Evolutionary conservation across 2,888 invertebrate genomes (phyloP).

Genomic region (Malthinus seriepunctatus): DNA sequence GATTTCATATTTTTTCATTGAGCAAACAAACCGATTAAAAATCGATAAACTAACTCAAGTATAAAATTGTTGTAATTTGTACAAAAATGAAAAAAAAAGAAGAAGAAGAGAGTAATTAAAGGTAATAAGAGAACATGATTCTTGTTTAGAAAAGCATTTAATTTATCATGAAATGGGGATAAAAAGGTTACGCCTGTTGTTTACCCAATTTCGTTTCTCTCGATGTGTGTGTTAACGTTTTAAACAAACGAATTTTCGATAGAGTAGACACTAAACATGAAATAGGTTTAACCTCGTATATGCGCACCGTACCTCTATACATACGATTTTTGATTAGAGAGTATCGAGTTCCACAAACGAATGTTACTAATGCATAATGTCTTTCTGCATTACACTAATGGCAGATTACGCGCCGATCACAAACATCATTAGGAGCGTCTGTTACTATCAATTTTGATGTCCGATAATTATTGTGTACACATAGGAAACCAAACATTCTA

Average conservation of each 20-base stretch:
- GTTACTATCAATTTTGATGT: conserved; percentile 15
- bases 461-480: conserved; percentile 21
- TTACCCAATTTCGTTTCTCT: conserved; percentile 26
- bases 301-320: too few species aligned
- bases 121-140: not conserved
- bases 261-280: conserved; percentile 24
- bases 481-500: conserved; percentile 12
- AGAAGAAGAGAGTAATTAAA: too few species aligned
- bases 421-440: conserved; percentile 22
- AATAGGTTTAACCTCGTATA: conserved; percentile 24
- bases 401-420: conserved; percentile 21
- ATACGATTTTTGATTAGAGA: conserved; percentile 22
- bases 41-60: not conserved
- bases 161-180: conserved; percentile 28
- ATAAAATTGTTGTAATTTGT: not conserved
- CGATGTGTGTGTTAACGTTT: conserved; percentile 20
- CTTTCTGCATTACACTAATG: conserved; percentile 22
- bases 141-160: conserved; percentile 29
- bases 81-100: not conserved
- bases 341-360: conserved; percentile 19
- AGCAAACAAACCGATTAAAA: too few species aligned
- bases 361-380: conserved; percentile 20
- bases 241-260: conserved; percentile 23
- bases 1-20: too few species aligned
- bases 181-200: conserved; percentile 30